Evolutionary conservation across 2,113 vertebrate species (phyloP), one percentile per base, ranked within the genome.

Genomic region (Entelurus aequoreus): DNA sequence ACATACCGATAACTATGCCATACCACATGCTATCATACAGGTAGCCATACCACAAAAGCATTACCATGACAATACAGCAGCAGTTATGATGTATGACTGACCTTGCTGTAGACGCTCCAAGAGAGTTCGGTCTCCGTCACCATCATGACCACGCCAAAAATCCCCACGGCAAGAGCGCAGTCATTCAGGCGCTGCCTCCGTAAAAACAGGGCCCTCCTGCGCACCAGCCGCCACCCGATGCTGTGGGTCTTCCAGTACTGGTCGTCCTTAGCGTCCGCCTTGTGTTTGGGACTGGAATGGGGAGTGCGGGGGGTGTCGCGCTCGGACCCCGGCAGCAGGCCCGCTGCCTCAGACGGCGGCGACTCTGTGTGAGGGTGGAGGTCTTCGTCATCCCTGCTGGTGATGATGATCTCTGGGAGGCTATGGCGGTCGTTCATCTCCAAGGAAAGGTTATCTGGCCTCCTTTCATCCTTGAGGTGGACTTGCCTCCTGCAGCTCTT

Each of bases 21-120:
- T 19, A 19, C 19, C 19, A 19, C 19, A 1, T 19, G 19, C 19
- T 11, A 11, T 10, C 42, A 44, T 44, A 44, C 8, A 1, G 42
- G 3, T 44, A 7, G 11, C 42, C 42, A 5, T 10, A 44, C 10
- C 9, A 4, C 42, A 19, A 19, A 19, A 42, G 7, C 40, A 6
- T 42, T 7, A 42, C 6, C 40, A 42, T 42, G 40, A 8, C 40
- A 42, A 6, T 42, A 8, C 5, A 50, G 48, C 48, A 50, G 48
- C 48, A 50, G 7, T n/a, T 14, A 50, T 50, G 48, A n/a, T 5
- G 54, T 38, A 9, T 21, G n/a, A 8, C 83, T 80, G 74, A 96
- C 95, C 95, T 98, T 97, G 74, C 92, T 93, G 86, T 98, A 98
- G 73, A 96, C 87, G 11, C 95, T 94, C 96, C 96, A 98, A 65